Percentiles rank a stretch among this genome's conserved stretches.
These are phyloP conservation scores for Drosophila barbarae DNA, from an alignment of 2,888 invertebrate genomes.

Conservation along the genomic window DNA sequence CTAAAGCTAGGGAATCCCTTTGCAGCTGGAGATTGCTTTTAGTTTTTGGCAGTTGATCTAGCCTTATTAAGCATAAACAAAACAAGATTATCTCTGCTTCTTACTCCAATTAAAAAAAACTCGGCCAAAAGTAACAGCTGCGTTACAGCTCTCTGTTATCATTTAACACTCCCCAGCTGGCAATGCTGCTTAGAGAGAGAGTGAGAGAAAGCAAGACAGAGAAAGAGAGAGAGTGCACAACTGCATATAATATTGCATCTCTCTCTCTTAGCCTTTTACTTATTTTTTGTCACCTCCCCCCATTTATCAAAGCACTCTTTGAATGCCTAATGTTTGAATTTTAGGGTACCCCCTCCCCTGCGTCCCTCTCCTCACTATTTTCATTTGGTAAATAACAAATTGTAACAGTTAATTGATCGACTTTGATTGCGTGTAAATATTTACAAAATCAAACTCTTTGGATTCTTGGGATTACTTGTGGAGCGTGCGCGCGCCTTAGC, in stretches of 20 bases:
- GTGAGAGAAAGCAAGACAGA: not conserved
- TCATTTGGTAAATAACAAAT: constrained; percentile 9
- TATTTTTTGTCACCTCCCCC: not conserved
- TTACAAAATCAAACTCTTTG: constrained; percentile 28
- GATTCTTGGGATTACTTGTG: constrained; percentile 64
- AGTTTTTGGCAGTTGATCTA: constrained; percentile 16
- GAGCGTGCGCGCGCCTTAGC: constrained; percentile 64
- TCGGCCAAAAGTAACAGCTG: constrained; percentile 29
- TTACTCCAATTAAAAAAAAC: constrained; percentile 16
- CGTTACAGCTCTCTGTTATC: constrained; percentile 21
- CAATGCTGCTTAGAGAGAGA: constrained; percentile 18
- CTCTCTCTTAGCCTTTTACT: constrained; percentile 9
- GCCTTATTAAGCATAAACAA: constrained; percentile 34
- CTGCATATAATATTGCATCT: constrained; percentile 27
- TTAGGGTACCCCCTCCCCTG: too few species aligned
- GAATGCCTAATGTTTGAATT: constrained; percentile 10
- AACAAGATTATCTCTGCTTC: constrained; percentile 27
- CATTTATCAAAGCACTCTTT: constrained; percentile 24
- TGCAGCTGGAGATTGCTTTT: constrained; percentile 7
- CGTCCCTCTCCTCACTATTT: constrained; percentile 1
- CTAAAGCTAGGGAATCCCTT: constrained; percentile 24
- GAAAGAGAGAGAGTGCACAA: constrained; percentile 2
- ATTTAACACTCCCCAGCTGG: constrained; percentile 29
- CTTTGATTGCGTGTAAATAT: constrained; percentile 32
- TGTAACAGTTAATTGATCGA: constrained; percentile 24